Conservation (phyloP, 2,113 vertebrate genomes). For the Myrmecophaga tridactyla region DNA sequence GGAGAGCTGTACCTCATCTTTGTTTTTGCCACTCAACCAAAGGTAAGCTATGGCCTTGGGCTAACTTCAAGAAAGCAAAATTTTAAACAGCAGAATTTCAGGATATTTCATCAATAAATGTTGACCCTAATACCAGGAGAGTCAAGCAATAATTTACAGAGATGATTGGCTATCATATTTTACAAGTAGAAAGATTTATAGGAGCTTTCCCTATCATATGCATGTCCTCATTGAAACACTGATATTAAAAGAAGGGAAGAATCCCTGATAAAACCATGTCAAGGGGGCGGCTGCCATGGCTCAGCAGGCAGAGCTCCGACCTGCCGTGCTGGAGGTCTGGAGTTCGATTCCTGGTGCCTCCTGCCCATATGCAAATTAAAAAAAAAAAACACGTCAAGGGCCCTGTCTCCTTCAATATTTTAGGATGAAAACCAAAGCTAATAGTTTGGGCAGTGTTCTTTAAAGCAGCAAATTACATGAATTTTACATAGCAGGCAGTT, state of each 20-base stretch:
- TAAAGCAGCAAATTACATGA: slow-evolving; percentile 51
- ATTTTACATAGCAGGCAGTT: slow-evolving; percentile 37
- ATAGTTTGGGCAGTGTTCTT: slow-evolving; percentile 19
- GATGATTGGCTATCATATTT: not conserved
- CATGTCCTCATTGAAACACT: not conserved
- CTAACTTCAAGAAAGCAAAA: not conserved
- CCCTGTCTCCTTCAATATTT: slow-evolving; percentile 44
- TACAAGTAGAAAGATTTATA: not conserved
- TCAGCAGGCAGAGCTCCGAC: too few relatives aligned
- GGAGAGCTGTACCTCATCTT: fast-evolving
- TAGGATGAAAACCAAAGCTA: slow-evolving; percentile 45
- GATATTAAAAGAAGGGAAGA: not conserved
- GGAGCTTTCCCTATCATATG: not conserved
- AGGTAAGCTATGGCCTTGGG: not conserved
- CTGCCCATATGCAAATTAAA: too few relatives aligned
- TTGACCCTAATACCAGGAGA: not conserved
- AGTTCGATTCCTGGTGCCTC: too few relatives aligned
- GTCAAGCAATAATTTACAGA: not conserved
- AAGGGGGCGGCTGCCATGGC: too few relatives aligned
- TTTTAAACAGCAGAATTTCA: not conserved
- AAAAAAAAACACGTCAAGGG: not conserved
- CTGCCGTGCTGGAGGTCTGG: too few relatives aligned
- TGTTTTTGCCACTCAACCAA: not conserved
- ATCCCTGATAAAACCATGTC: not conserved
- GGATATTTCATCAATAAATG: not conserved